phyloP scores from a whole-genome alignment of 2,797 vertebrate species.

The Holocentrus rufus region DNA sequence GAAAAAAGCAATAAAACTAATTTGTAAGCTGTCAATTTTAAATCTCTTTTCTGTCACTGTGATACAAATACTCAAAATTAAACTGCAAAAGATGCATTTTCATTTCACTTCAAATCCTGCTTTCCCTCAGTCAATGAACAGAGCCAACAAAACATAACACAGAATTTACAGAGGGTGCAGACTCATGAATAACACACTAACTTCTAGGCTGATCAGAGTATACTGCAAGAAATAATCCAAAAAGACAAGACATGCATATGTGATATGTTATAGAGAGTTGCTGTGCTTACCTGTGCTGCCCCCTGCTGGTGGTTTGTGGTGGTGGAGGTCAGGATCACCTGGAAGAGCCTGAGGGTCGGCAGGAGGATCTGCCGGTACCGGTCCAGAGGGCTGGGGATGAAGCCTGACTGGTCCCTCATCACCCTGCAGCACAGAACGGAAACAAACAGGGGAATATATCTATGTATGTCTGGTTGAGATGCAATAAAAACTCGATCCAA shows the following conservation, averaged over 20 bases:
- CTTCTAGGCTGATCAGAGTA: neutral
- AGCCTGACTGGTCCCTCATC: constrained; percentile 91
- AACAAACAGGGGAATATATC: neutral
- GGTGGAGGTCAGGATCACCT: constrained; percentile 95
- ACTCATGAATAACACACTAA: neutral
- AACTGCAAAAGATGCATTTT: too few species aligned
- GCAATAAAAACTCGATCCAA: neutral
- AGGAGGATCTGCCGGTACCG: constrained; percentile 95
- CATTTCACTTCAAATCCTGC: too few species aligned
- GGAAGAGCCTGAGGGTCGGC: constrained; percentile 91
- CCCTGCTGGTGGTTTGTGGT: constrained; percentile 94
- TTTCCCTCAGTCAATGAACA: too few species aligned
- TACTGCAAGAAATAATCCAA: neutral
- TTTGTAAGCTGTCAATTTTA: too few species aligned
- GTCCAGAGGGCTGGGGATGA: constrained; percentile 93
- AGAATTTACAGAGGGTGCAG: neutral
- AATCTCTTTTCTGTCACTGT: too few species aligned
- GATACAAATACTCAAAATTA: too few species aligned
- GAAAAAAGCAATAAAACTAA: too few species aligned
- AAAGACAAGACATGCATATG: neutral
- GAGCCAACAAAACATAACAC: too few species aligned
- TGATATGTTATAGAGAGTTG: neutral
- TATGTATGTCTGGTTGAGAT: neutral
- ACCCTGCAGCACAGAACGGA: constrained; percentile 74
- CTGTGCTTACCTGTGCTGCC: constrained; percentile 87